Conservation (phyloP, 2,888 invertebrate species). For the Apotomis turbidana region DNA sequence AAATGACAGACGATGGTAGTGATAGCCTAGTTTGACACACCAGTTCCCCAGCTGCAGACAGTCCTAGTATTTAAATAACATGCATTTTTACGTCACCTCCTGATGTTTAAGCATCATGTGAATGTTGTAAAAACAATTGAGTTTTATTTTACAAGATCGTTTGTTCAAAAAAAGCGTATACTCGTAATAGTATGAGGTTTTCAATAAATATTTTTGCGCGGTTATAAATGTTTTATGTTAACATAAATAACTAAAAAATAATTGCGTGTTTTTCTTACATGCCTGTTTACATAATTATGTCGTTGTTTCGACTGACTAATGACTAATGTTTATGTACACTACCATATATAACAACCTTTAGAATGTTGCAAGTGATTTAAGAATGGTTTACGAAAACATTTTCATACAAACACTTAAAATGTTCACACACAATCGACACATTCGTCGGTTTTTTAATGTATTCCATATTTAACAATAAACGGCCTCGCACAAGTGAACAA, state of each 20-base stretch:
- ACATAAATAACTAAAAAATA: slow-evolving; percentile 14
- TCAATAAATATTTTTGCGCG: neutral
- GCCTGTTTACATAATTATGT: slow-evolving; percentile 11
- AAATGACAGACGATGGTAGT: slow-evolving; percentile 15
- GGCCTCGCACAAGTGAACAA: neutral
- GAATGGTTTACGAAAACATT: neutral
- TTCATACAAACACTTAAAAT: neutral
- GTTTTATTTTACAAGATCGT: neutral
- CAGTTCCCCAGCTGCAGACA: slow-evolving; percentile 31
- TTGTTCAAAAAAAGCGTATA: slow-evolving; percentile 17
- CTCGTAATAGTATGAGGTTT: neutral
- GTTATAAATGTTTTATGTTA: slow-evolving; percentile 9
- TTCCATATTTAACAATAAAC: slow-evolving; percentile 5
- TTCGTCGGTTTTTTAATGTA: neutral
- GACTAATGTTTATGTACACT: slow-evolving; percentile 20
- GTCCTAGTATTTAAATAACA: slow-evolving; percentile 16
- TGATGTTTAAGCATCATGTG: slow-evolving; percentile 22
- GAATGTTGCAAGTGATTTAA: neutral
- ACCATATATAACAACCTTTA: slow-evolving; percentile 11
- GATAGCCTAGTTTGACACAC: slow-evolving; percentile 32
- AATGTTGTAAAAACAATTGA: slow-evolving; percentile 16
- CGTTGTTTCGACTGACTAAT: slow-evolving; percentile 14
- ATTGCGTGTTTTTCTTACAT: neutral
- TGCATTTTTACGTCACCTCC: slow-evolving; percentile 29
- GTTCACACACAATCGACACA: neutral